phyloP scores from a whole-genome alignment of 1,140 invertebrate species.

The Ostrea edulis region DNA sequence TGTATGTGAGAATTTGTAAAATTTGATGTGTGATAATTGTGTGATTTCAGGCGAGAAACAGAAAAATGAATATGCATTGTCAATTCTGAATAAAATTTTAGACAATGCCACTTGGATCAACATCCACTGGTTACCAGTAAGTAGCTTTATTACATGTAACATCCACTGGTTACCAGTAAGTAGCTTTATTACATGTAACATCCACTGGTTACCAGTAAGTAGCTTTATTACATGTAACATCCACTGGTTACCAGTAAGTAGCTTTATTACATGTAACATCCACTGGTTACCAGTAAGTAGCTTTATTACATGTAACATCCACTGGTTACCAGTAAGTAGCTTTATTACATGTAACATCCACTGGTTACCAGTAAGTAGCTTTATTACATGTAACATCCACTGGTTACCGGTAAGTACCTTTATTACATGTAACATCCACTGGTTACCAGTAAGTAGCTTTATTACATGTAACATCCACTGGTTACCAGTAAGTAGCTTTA shows the following conservation, averaged over 20 bases:
- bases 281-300: conserved; percentile 76
- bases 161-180: conserved; percentile 76
- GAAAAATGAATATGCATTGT: conserved; percentile 74
- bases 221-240: too few species aligned
- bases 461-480: too few species aligned
- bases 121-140: conserved; percentile 76
- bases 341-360: too few species aligned
- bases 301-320: too few species aligned
- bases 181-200: too few species aligned
- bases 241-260: conserved; percentile 75
- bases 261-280: too few species aligned
- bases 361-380: conserved; percentile 75
- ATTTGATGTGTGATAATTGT: not conserved
- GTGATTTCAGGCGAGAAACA: conserved; percentile 67
- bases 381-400: too few species aligned
- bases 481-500: conserved; percentile 69
- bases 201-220: conserved; percentile 76
- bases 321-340: conserved; percentile 76
- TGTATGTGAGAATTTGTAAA: too few species aligned
- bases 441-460: conserved; percentile 75
- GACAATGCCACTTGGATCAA: conserved; percentile 78
- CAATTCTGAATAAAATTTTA: conserved; percentile 70
- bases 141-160: too few species aligned
- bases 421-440: conserved; percentile 78
- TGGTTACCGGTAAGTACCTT: conserved; percentile 75